Base-by-base conservation (phyloP, 2,888 invertebrate genomes). In the Ectropis crepuscularia region DNA sequence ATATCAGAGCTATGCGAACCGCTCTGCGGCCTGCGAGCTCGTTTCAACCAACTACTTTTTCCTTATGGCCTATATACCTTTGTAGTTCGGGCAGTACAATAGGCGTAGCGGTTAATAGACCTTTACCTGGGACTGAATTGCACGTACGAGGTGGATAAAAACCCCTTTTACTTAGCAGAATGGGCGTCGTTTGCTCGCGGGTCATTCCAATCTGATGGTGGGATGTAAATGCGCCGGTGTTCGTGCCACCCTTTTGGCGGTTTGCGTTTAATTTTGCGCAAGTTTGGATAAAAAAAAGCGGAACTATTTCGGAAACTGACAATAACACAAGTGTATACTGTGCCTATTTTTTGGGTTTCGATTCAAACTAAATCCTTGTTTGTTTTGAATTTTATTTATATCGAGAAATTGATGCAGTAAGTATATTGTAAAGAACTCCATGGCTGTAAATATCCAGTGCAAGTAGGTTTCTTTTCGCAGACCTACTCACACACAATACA, bases 1-100 rank as follows among this genome's bases (percentile, higher is more conserved):
- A 79, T 74, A 77, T 78, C 79, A 69, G 74, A 71, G 72, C 71
- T 72, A 73, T 70, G 68, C 65, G 71, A 72, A 72, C 73, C 72
- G 73, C 70, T 71, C 79, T 75, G 76, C 67, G 75, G 76, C 70
- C 53, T 65, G 65, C 53, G 64, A 57, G 68, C 57, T 72, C 71
- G 69, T 72, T 74, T 73, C 55, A 16, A 55, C 48, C 46, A 46
- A 16, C 39, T 45, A 65, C 64, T 55, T 55, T 64, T 65, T 65
- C 64, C 60, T 65, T 57, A 57, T 57, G 57, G 60, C 57, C 60
- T 48, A 53, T 64, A 60, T 53, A 65, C 60, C 48, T 57, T 57
- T 64, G 64, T 65, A 60, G 53, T 55, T 57, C 37, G 49, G 12
- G 54, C 45, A 43, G 41, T 51, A 64, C 57, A 61, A 57, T 51